phyloP scores from a whole-genome alignment of 35 echinoderm and acorn worm genomes.

The Ptychodera flava region DNA sequence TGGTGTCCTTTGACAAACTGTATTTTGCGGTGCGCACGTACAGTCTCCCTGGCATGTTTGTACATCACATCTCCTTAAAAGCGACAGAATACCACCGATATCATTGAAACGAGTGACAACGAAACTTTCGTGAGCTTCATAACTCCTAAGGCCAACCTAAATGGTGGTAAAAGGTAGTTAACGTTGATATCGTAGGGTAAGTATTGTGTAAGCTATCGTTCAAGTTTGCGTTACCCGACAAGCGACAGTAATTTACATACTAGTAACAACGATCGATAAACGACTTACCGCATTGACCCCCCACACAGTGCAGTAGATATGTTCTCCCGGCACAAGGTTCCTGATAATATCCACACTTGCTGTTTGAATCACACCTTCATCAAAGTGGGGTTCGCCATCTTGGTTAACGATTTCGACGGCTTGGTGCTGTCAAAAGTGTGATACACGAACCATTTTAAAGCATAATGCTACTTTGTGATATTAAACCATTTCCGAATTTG shows the following conservation, averaged over 20 bases:
- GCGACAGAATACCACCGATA: slow-evolving; percentile 12
- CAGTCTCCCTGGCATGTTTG: slow-evolving; percentile 34
- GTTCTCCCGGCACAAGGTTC: not conserved
- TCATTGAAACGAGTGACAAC: not conserved
- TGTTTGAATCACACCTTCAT: not conserved
- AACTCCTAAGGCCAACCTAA: slow-evolving; percentile 21
- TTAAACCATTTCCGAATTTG: not conserved
- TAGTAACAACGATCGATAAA: no score
- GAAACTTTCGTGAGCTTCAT: slow-evolving; percentile 3
- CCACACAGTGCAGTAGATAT: slow-evolving; percentile 22
- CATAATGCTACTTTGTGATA: no score
- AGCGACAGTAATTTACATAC: no score
- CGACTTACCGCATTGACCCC: slow-evolving; percentile 28
- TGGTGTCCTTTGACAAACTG: not conserved
- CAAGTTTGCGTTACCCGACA: not conserved
- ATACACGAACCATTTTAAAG: no score
- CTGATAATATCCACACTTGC: not conserved
- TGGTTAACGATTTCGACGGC: not conserved
- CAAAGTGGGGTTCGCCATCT: not conserved
- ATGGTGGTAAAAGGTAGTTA: no score
- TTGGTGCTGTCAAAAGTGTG: no score
- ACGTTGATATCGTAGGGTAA: no score
- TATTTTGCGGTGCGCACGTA: slow-evolving; percentile 13
- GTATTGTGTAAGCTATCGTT: not conserved
- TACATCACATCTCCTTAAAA: slow-evolving; percentile 9